Evolutionary conservation across 2,113 vertebrate species (phyloP), one percentile per base, ranked within the genome.

Genomic region (Isichthys henryi): DNA sequence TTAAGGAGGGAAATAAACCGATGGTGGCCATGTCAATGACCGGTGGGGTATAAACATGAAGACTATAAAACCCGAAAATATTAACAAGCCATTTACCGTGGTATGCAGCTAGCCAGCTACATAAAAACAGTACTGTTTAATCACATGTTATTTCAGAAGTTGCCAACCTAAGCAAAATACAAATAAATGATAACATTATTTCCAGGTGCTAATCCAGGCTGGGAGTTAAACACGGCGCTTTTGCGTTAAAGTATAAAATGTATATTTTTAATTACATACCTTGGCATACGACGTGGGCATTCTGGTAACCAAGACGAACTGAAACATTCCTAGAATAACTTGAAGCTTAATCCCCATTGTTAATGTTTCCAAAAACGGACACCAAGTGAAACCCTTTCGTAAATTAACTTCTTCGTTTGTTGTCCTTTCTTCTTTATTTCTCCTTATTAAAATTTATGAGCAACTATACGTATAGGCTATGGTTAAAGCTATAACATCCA

Each of bases 311-410:
- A 95, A 94, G 91, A 96, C 95, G 95, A 96, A 94, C 90, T 96
- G 96, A 95, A 96, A 96, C 95, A 96, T 95, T 95, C 95, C 96
- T 91, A 96, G 93, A 95, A 96, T 95, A 96, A 96, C 95, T 95
- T 96, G 95, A 88, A 96, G 95, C 92, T 94, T 96, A 95, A 96
- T 96, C 94, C 95, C 94, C 96, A 96, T 96, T 93, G 95, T 95
- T 94, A 91, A 93, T 93, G 89, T 93, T 92, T 95, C 93, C 91
- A 92, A 90, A 90, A 92, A 90, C 89, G 91, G 89, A 91, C 56
- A 89, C 89, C 88, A 92, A 94, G 86, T 85, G 77, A 86, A 90
- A 91, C 83, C 89, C 88, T 90, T 91, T 93, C 56, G 84, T 21
- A 88, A 91, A 93, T 90, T 77, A 91, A 87, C 89, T 88, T 92